phyloP scores from a whole-genome alignment of 2,113 vertebrate genomes.

The Hemicordylus capensis region DNA sequence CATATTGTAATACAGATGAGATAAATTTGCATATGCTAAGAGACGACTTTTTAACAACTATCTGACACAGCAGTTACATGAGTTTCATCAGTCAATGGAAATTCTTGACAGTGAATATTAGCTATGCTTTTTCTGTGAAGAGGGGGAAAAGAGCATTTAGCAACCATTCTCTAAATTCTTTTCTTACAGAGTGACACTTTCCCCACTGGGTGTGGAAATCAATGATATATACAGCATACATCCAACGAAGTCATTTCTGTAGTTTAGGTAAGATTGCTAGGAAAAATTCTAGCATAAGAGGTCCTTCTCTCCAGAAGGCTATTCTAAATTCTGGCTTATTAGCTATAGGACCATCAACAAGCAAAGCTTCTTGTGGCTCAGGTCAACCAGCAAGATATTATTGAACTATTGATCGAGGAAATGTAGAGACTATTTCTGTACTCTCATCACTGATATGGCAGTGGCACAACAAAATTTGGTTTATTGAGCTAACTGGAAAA shows the following conservation, averaged over 20 bases:
- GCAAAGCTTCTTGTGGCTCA: too few species aligned
- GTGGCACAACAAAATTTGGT: too few species aligned
- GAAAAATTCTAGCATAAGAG: not conserved
- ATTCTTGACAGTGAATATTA: not conserved
- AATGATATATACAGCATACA: not conserved
- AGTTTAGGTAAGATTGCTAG: not conserved
- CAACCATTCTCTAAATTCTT: not conserved
- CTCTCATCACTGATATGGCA: too few species aligned
- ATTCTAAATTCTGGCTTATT: not conserved
- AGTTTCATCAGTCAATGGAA: not conserved
- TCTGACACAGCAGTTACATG: accelerated
- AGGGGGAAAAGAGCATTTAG: not conserved
- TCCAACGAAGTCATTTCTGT: not conserved
- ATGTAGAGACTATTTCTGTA: too few species aligned
- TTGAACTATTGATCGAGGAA: too few species aligned
- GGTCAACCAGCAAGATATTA: too few species aligned
- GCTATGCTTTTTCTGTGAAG: not conserved
- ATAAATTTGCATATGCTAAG: not conserved
- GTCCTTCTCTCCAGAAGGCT: not conserved
- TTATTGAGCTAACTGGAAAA: too few species aligned
- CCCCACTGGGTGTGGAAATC: not conserved
- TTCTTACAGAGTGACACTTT: not conserved
- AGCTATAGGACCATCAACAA: too few species aligned
- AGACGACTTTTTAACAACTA: not conserved
- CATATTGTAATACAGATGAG: not conserved